Base-by-base conservation (phyloP, 2,113 vertebrate genomes). In the Microtus oregoni region DNA sequence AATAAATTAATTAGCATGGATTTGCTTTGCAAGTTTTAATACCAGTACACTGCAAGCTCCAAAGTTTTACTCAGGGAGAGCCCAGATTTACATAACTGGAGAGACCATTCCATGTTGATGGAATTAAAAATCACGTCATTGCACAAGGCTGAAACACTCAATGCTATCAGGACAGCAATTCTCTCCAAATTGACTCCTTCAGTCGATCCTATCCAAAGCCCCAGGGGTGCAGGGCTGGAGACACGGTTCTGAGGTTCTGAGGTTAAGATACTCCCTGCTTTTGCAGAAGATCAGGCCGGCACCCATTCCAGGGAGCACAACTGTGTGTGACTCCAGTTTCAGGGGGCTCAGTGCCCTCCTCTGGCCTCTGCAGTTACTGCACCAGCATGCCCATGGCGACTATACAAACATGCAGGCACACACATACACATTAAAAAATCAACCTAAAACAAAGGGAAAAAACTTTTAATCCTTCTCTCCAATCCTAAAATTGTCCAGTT, bases 111-210 rank as follows among this genome's bases (percentile, higher is more conserved):
- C 65, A 17, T 63, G 24, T 76, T 91, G 28, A 88, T 72, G 63
- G 85, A 72, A n/a, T 47, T 81, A n/a, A 77, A 88, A 87, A 47
- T 11, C 47, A 47, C 47, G 10, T 58, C 22, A 67, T 52, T 81
- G n/a, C 41, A 94, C 91, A 28, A 28, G 12, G 61, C 41, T 70
- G 30, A 72, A 41, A 95, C 38, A 76, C 30, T 89, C 72, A 55
- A 1, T 91, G 41, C 58, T 86, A 47, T 89, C 76, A 93, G 81
- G 50, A 55, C 86, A 58, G 67, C 19, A 78, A 6, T 90, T 94
- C 55, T 94, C 70, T 85, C 91, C 65, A 86, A 89, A 93, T 52
- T 83, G 85, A 91, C 83, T 94, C 86, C 58, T 38, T 32, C 52
- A 94, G 19, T 35, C 22, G 73, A 68, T 65, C 50, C 17, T 78